phyloP scores from a whole-genome alignment of 2,888 invertebrate genomes.

The Pinctada fucata region DNA sequence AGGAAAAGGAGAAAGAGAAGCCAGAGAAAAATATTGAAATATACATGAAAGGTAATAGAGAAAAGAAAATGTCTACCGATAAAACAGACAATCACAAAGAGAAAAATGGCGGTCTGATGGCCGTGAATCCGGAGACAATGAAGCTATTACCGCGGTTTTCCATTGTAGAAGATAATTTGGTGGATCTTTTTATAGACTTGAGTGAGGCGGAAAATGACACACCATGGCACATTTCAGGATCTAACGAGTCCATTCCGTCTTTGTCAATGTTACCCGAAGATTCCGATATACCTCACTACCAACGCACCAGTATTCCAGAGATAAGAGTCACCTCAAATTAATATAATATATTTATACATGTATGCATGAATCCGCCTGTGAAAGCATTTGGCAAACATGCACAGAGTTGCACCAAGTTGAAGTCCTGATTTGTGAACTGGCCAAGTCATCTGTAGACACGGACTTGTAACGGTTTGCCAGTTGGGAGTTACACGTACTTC shows the following conservation, averaged over 20 bases:
- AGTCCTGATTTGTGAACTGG: no score
- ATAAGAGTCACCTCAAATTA: background rate
- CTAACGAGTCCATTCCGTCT: slow-evolving; percentile 53
- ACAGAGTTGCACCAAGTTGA: no score
- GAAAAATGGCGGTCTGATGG: slow-evolving; percentile 2
- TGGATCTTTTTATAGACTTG: slow-evolving; percentile 67
- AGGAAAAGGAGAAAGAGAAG: slow-evolving; percentile 28
- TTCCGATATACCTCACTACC: background rate
- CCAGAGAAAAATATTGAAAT: slow-evolving; percentile 37
- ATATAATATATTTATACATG: no score
- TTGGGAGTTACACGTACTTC: no score
- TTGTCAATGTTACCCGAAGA: slow-evolving; percentile 38
- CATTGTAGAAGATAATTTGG: slow-evolving; percentile 55
- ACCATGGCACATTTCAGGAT: slow-evolving; percentile 58
- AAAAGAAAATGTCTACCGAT: slow-evolving; percentile 32
- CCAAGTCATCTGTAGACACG: no score
- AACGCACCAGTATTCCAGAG: background rate
- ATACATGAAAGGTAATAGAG: slow-evolving; percentile 46
- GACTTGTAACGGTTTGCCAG: no score
- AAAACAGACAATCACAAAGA: slow-evolving; percentile 43
- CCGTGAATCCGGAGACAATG: slow-evolving; percentile 28
- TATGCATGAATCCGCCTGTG: no score
- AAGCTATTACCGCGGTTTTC: slow-evolving; percentile 43
- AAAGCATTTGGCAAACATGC: no score
- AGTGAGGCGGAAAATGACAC: slow-evolving; percentile 52